These are phyloP conservation scores for Peromyscus aztecus DNA, from an alignment of 2,797 vertebrate genomes.

Conservation along the genomic window DNA sequence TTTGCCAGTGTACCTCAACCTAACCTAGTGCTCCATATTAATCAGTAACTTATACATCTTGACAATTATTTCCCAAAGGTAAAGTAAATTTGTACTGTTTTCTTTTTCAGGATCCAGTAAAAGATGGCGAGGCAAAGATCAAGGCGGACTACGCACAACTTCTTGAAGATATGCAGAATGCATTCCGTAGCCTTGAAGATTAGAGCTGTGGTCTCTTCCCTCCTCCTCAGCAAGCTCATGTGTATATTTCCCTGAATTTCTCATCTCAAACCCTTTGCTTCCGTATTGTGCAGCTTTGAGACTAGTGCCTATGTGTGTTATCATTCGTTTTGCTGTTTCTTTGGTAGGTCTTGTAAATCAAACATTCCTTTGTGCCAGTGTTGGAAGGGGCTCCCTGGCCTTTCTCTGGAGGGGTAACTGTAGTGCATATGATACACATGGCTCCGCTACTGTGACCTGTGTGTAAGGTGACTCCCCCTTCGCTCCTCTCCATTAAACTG, in stretches of 20 bases:
- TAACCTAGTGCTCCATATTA: slow-evolving; percentile 34
- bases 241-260: slow-evolving; percentile 77
- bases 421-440: slow-evolving; percentile 77
- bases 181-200: slow-evolving; percentile 96
- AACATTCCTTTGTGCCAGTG: slow-evolving; percentile 88
- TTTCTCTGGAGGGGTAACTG: slow-evolving; percentile 80
- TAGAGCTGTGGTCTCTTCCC: slow-evolving; percentile 83
- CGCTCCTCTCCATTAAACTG: slow-evolving; percentile 48
- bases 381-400: slow-evolving; percentile 82
- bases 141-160: slow-evolving; percentile 96
- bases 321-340: slow-evolving; percentile 81
- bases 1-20: slow-evolving; percentile 33
- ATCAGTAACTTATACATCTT: neutral
- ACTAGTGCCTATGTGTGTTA: slow-evolving; percentile 86
- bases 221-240: slow-evolving; percentile 82
- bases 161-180: slow-evolving; percentile 98
- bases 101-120: slow-evolving; percentile 94
- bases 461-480: slow-evolving; percentile 76
- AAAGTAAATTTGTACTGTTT: slow-evolving; percentile 61
- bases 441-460: slow-evolving; percentile 84
- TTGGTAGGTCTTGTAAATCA: slow-evolving; percentile 83
- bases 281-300: slow-evolving; percentile 86
- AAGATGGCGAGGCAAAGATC: slow-evolving; percentile 97
- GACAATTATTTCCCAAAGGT: slow-evolving; percentile 51
- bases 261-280: slow-evolving; percentile 85